phyloP scores from a whole-genome alignment of 2,797 vertebrate species.

The Chrysocyon brachyurus region DNA sequence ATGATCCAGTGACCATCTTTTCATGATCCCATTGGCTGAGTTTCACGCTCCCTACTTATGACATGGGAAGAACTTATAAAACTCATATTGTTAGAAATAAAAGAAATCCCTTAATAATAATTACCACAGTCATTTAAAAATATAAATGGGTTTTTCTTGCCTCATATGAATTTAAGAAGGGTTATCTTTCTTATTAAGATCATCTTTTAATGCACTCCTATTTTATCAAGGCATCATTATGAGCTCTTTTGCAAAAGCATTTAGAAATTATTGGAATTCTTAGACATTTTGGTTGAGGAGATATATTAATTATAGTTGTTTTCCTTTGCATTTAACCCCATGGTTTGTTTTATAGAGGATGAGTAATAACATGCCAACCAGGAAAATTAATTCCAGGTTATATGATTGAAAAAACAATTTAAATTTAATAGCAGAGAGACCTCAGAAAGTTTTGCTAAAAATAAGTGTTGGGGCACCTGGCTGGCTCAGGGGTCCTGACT shows the following conservation, averaged over 20 bases:
- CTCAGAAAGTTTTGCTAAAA: conserved; percentile 49
- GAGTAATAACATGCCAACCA: conserved; percentile 33
- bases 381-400: conserved; percentile 63
- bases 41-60: background rate
- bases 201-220: background rate
- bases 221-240: background rate
- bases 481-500: background rate
- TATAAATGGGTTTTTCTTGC: background rate
- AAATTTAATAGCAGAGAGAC: background rate
- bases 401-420: background rate
- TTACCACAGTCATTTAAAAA: background rate
- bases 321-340: conserved; percentile 32
- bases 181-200: background rate
- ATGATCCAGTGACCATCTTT: background rate
- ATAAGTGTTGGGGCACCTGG: background rate
- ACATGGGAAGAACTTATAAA: conserved; percentile 42
- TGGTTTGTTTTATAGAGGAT: conserved; percentile 25
- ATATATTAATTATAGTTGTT: conserved; percentile 7
- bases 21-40: background rate
- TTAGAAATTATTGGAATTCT: conserved; percentile 19
- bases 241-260: background rate
- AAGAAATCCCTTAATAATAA: conserved; percentile 55
- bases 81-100: conserved; percentile 12
- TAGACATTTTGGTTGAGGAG: background rate
- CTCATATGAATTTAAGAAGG: background rate